Conservation (phyloP, 2,113 vertebrate species). For the Rhodinocichla rosea region DNA sequence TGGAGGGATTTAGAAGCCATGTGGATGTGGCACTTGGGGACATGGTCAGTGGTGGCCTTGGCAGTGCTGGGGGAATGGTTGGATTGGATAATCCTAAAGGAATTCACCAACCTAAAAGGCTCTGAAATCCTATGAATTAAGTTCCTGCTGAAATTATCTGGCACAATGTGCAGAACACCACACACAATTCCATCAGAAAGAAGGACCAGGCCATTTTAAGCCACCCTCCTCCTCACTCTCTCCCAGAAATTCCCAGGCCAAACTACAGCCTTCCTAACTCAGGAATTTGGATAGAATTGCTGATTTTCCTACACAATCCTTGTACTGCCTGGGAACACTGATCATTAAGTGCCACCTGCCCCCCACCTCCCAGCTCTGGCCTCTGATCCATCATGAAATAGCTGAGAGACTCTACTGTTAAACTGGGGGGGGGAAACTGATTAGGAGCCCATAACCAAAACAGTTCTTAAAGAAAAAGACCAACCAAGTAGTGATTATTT, state of each 20-base stretch:
- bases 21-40: not conserved
- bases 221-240: not conserved
- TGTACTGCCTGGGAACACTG: not conserved
- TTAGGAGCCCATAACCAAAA: not conserved
- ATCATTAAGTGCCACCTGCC: not conserved
- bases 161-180: not conserved
- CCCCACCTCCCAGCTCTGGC: not conserved
- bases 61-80: not conserved
- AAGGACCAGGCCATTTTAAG: no score
- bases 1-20: fast-evolving
- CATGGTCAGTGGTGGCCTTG: not conserved
- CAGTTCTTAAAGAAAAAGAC: not conserved
- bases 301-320: not conserved
- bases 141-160: not conserved
- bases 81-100: not conserved
- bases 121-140: not conserved
- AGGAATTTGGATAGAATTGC: fast-evolving
- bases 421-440: fast-evolving
- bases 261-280: no score
- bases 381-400: not conserved
- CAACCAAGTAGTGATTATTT: not conserved
- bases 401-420: not conserved
- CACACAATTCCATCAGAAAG: not conserved
- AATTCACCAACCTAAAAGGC: not conserved
- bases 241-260: not conserved